Percentiles rank a stretch among this genome's conserved stretches.
phyloP scores from a whole-genome alignment of 2,797 vertebrate species.

The Gallinago stenura region DNA sequence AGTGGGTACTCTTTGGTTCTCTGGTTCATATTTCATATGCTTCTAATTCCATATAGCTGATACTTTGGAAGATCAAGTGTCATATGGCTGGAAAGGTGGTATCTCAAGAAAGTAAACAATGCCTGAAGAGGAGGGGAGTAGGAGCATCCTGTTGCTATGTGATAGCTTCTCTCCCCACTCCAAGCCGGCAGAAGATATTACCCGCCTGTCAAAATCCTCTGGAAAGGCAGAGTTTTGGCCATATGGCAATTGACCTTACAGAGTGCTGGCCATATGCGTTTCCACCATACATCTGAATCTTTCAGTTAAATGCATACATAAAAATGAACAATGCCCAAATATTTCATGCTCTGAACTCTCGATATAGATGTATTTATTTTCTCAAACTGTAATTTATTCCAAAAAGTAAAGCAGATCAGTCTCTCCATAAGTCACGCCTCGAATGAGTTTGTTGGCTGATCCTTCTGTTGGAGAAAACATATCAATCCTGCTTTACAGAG shows the following conservation, averaged over 20 bases:
- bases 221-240: not conserved
- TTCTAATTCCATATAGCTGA: not conserved
- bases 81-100: not conserved
- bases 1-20: not conserved
- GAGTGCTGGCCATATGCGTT: not conserved
- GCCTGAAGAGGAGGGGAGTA: not conserved
- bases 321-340: not conserved
- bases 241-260: not conserved
- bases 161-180: not conserved
- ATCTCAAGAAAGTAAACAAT: not conserved
- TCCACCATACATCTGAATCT: not conserved
- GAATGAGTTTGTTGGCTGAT: not conserved
- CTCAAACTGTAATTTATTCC: slow-evolving; percentile 34
- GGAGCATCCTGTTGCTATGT: not conserved
- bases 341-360: not conserved
- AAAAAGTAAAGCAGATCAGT: not conserved
- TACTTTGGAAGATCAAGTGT: not conserved
- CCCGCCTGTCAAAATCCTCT: not conserved
- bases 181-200: not conserved
- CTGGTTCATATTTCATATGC: not conserved
- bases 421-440: fast-evolving
- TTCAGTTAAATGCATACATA: not conserved
- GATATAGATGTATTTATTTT: slow-evolving; percentile 28
- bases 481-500: slow-evolving; percentile 8
- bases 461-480: not conserved